These are phyloP conservation scores for Dendrolimus pini DNA, from an alignment of 2,888 invertebrate genomes.

Conservation along the genomic window DNA sequence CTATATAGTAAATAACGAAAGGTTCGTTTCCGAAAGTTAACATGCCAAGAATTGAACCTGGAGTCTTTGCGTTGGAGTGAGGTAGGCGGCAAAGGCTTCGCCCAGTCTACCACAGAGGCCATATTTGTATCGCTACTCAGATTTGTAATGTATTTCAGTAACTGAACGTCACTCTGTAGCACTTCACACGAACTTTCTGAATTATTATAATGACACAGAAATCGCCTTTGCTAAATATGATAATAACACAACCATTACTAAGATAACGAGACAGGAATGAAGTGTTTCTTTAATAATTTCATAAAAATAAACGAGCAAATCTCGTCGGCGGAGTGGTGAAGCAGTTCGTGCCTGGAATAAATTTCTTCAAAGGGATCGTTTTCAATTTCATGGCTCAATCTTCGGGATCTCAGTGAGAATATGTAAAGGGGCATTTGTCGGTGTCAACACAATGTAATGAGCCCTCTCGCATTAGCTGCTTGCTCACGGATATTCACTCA, in stretches of 20 bases:
- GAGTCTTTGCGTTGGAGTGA: no score
- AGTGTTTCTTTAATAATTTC: slow-evolving; percentile 70
- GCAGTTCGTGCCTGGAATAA: slow-evolving; percentile 74
- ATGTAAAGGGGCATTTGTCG: slow-evolving; percentile 75
- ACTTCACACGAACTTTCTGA: no score
- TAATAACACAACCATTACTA: slow-evolving; percentile 19
- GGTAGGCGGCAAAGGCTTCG: no score
- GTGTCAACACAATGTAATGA: slow-evolving; percentile 74
- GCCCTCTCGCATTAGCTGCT: slow-evolving; percentile 62
- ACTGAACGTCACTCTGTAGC: no score
- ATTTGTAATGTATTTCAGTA: no score
- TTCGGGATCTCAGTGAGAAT: slow-evolving; percentile 72
- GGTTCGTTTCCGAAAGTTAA: no score
- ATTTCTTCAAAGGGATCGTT: slow-evolving; percentile 75
- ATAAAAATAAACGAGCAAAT: slow-evolving; percentile 75
- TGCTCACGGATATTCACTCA: slow-evolving; percentile 32
- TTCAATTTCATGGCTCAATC: slow-evolving; percentile 77
- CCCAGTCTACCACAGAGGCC: no score
- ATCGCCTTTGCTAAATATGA: neutral
- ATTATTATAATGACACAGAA: neutral
- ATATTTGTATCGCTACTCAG: no score
- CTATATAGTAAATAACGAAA: no score
- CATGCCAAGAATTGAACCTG: no score
- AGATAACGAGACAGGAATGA: slow-evolving; percentile 43
- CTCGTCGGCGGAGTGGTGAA: slow-evolving; percentile 64